Conservation (phyloP, 2,113 vertebrate species). For the Podarcis muralis region DNA sequence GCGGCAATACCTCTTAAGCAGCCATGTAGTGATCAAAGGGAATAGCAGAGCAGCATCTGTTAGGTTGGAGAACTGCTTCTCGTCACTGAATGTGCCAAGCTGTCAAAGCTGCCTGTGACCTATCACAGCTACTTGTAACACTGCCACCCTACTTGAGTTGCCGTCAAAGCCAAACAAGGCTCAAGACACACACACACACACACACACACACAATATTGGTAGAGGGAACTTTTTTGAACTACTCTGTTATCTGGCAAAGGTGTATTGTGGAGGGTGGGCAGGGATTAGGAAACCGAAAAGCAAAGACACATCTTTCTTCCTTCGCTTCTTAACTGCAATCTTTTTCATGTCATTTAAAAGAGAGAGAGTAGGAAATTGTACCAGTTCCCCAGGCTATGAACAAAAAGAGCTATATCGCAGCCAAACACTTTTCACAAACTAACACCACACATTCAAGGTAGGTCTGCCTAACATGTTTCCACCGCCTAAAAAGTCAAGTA, state of each 20-base stretch:
- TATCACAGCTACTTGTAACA: slow-evolving; percentile 18
- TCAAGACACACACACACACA: not conserved
- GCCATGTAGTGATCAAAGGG: slow-evolving; percentile 64
- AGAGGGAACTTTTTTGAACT: not conserved
- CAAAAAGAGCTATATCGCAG: not conserved
- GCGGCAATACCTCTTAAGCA: slow-evolving; percentile 55
- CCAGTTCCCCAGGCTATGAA: not conserved
- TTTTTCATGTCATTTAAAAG: not conserved
- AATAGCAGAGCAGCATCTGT: slow-evolving; percentile 31
- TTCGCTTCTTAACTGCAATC: not conserved
- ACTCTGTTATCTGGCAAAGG: not conserved
- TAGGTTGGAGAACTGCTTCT: slow-evolving; percentile 50
- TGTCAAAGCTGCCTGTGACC: slow-evolving; percentile 61
- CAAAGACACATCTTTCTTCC: not conserved
- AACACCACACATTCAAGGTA: not conserved
- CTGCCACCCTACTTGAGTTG: not conserved
- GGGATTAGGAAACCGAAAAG: not conserved
- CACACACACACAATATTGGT: not conserved
- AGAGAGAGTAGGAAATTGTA: not conserved
- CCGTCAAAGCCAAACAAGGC: slow-evolving; percentile 16
- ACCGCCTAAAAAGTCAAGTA: not conserved
- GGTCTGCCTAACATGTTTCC: not conserved
- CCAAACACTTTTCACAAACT: not conserved
- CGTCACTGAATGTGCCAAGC: slow-evolving; percentile 51
- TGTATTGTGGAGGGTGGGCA: not conserved